Evolutionary conservation across 2,797 vertebrate genomes (phyloP).

Genomic region (Rhabdophis nuchalis): DNA sequence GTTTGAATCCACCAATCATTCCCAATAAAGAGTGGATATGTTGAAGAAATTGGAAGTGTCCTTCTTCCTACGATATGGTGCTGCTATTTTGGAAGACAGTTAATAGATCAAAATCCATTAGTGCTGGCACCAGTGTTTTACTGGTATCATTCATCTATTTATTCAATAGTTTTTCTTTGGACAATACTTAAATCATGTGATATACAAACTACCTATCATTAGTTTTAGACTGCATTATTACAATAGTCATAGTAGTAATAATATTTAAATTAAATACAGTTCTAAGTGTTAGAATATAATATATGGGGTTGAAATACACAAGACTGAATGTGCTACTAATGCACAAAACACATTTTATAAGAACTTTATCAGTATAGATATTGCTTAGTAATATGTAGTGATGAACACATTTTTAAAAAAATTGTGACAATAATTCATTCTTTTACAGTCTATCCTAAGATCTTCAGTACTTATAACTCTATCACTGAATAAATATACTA

Average conservation of each 20-base stretch:
- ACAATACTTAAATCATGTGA: not conserved
- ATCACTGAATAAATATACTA: constrained; percentile 33
- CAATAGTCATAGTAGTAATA: not conserved
- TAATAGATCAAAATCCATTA: constrained; percentile 17
- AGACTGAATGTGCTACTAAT: not conserved
- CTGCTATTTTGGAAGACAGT: constrained; percentile 13
- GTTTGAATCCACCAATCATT: constrained; percentile 28
- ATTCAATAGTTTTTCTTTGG: not conserved
- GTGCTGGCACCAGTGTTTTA: not conserved
- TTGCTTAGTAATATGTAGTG: constrained; percentile 9
- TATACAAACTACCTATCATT: not conserved
- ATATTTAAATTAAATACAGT: not conserved
- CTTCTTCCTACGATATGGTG: constrained; percentile 6
- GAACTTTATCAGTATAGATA: constrained; percentile 39
- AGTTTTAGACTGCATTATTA: not conserved
- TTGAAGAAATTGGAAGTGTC: constrained; percentile 8
- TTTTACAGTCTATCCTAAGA: constrained; percentile 60
- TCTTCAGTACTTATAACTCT: constrained; percentile 57
- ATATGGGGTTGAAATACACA: constrained; percentile 21
- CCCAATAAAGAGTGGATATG: constrained; percentile 18
- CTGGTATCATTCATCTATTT: constrained; percentile 5
- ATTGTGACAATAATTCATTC: constrained; percentile 45
- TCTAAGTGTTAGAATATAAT: constrained; percentile 44
- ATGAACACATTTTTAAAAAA: constrained; percentile 28
- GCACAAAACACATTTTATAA: constrained; percentile 5